A percentile compares a stretch with the other conserved stretches of the same genome.
Conservation (phyloP, 2,797 vertebrate genomes). For the Alcedo quadribrachys region DNA sequence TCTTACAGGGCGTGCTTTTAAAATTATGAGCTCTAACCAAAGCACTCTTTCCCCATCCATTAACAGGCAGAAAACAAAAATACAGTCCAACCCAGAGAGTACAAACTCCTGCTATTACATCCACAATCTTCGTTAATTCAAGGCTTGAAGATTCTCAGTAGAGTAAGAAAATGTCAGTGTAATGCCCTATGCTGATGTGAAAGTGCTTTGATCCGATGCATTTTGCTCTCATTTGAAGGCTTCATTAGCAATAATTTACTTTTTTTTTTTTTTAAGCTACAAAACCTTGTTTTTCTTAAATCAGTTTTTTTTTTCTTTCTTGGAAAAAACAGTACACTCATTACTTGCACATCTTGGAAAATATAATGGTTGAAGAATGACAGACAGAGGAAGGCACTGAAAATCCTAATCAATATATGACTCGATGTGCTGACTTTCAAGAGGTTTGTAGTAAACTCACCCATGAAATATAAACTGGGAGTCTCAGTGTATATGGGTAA, state of each 20-base stretch:
- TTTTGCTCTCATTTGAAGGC: neutral
- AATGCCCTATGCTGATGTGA: neutral
- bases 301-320: too few relatives aligned
- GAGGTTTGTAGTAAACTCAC: neutral
- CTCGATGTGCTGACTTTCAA: neutral
- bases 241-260: neutral
- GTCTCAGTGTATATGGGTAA: neutral
- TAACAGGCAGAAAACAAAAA: neutral
- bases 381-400: neutral
- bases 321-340: neutral
- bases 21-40: neutral
- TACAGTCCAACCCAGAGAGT: neutral
- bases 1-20: neutral
- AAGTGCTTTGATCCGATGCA: neutral
- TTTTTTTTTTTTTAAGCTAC: neutral
- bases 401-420: neutral
- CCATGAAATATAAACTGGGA: neutral
- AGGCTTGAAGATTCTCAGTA: neutral
- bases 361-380: neutral
- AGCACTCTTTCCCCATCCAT: neutral
- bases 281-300: neutral
- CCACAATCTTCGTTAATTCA: neutral
- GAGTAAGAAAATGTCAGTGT: neutral
- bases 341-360: neutral
- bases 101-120: neutral